Conservation (phyloP, 2,113 vertebrate species). For the Burhinus oedicnemus region DNA sequence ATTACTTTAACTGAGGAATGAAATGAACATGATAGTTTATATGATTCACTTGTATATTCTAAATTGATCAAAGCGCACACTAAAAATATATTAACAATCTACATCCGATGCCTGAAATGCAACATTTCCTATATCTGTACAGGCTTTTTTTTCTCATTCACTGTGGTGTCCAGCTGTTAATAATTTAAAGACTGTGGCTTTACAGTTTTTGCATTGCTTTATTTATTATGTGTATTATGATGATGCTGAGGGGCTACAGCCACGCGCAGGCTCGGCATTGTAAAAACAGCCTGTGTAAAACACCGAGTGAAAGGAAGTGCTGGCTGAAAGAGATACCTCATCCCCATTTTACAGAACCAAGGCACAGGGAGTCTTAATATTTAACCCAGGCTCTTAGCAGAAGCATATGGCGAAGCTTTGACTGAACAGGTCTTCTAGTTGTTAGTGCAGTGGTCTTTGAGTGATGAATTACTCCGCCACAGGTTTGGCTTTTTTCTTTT, state of each 20-base stretch:
- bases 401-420: background rate
- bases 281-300: background rate
- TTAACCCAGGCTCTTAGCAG: background rate
- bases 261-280: fast-evolving
- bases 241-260: background rate
- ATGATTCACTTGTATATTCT: conserved; percentile 10
- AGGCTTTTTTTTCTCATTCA: background rate
- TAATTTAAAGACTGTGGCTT: background rate
- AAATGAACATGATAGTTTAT: conserved; percentile 39
- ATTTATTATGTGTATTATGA: background rate
- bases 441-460: background rate
- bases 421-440: background rate
- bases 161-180: conserved; percentile 9
- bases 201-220: conserved; percentile 16
- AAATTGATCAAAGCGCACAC: background rate
- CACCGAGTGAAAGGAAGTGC: background rate
- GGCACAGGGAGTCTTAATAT: background rate
- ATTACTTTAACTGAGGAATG: conserved; percentile 40
- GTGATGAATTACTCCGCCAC: background rate
- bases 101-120: background rate
- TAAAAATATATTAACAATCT: conserved; percentile 13
- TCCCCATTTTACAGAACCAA: background rate
- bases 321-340: background rate
- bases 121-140: background rate
- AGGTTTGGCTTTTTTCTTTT: background rate